Evolutionary conservation across 2,113 vertebrate genomes (phyloP), one percentile per base, ranked within the genome.

Genomic region (Chascanopsetta lugubris): DNA sequence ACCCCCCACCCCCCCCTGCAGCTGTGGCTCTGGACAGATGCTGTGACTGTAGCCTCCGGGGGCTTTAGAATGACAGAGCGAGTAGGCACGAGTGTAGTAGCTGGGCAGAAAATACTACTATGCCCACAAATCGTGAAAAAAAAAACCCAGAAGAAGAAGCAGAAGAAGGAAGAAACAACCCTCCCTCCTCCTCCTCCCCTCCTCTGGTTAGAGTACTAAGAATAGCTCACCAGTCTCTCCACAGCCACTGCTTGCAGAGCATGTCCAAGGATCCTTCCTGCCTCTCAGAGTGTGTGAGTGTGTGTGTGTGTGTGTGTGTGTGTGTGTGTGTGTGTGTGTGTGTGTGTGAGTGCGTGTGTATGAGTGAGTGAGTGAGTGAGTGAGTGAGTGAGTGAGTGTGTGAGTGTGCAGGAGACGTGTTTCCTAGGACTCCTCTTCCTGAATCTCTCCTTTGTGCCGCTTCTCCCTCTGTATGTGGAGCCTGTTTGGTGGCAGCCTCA

Each of bases 211-310:
- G 68, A 87, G 80, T 63, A 81, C 85, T 86, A 87, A 87, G 84
- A 89, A 89, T 88, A 89, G 88, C 90, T 90, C 86, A 92, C 89
- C 90, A 85, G 83, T 87, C 73, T 84, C 66, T 89, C 80, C 81
- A 84, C 75, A 80, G 86, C 82, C 87, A 84, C 85, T 83, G 86
- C 80, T 87, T 86, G 89, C 83, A 84, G 73, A 79, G 75, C 88
- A 87, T 87, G 74, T 87, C 81, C 88, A 85, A 75, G 66, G 75
- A 83, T 75, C 82, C 83, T 80, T 88, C 80, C 79, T 86, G 77
- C 62, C 75, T 83, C 65, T 69, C 55, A 63, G 66, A 61, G 64
- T 74, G 54, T 72, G 74, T 47, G 58, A 72, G 54, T 59, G 58
- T 69, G 45, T 47, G 30, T 57, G 27, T 43, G 22, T 65, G 64